Evolutionary conservation across 2,888 invertebrate genomes (phyloP).

Genomic region (Pollenia labialis): DNA sequence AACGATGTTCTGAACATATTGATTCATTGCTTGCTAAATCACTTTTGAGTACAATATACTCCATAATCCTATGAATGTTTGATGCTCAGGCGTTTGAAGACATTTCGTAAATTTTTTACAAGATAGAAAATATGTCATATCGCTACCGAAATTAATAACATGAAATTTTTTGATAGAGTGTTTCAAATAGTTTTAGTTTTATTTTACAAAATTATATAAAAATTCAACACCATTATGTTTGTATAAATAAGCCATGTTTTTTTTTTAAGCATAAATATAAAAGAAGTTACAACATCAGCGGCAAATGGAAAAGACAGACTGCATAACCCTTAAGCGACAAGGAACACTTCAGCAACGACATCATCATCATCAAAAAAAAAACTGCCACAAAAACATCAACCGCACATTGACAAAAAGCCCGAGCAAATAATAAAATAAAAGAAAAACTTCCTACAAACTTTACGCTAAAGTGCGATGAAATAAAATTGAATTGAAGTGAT

Average conservation of each 20-base stretch:
- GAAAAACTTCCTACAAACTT: slow-evolving; percentile 52
- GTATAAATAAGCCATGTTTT: slow-evolving; percentile 9
- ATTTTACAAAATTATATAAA: slow-evolving; percentile 30
- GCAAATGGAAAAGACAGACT: not conserved
- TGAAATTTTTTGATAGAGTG: no score
- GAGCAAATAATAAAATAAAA: slow-evolving; percentile 38
- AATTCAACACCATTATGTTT: slow-evolving; percentile 46
- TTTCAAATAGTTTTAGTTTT: not conserved
- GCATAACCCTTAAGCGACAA: slow-evolving; percentile 38
- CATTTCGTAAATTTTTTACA: no score
- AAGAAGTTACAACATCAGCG: slow-evolving; percentile 35
- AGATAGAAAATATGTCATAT: no score
- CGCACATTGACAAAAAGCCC: not conserved
- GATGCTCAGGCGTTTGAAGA: no score
- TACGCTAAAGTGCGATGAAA: slow-evolving; percentile 70
- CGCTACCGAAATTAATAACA: no score
- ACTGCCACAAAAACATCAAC: slow-evolving; percentile 6
- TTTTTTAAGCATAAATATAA: slow-evolving; percentile 49
- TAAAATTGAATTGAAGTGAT: slow-evolving; percentile 73
- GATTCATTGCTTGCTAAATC: no score
- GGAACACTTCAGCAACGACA: slow-evolving; percentile 20
- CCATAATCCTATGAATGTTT: no score
- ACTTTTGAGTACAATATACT: no score
- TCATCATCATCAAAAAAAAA: slow-evolving; percentile 14
- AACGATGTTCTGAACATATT: no score